Conservation (phyloP, 2,888 invertebrate genomes). For the Apodemia mormo region DNA sequence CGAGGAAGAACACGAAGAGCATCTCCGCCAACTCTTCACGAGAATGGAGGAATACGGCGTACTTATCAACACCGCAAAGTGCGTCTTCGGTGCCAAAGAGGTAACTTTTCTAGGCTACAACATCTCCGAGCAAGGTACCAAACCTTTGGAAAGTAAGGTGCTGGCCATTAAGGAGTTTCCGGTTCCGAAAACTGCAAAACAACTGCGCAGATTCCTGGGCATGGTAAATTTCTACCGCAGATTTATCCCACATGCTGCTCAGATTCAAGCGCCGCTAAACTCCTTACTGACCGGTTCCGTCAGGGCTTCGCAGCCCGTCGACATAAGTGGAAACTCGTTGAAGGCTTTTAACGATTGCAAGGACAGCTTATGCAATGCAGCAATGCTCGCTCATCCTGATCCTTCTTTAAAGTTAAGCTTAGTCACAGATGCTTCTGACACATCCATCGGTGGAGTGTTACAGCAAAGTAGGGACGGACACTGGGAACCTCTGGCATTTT, state of each 20-base stretch:
- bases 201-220: slow-evolving; percentile 33
- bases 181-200: slow-evolving; percentile 36
- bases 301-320: background rate
- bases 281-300: background rate
- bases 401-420: too few species aligned
- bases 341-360: background rate
- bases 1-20: slow-evolving; percentile 18
- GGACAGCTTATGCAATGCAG: background rate
- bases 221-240: too few species aligned
- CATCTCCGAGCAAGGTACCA: too few species aligned
- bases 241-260: background rate
- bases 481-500: too few species aligned
- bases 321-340: background rate
- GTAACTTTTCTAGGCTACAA: too few species aligned
- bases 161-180: slow-evolving; percentile 22
- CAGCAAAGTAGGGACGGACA: too few species aligned
- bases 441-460: too few species aligned
- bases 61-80: too few species aligned
- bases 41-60: slow-evolving; percentile 21
- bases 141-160: slow-evolving; percentile 22
- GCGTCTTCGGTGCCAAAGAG: too few species aligned
- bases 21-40: slow-evolving; percentile 22
- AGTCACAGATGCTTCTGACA: too few species aligned
- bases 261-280: background rate
- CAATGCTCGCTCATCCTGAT: background rate